Base-by-base conservation (phyloP, 2,113 vertebrate species). In the Zootoca vivipara region DNA sequence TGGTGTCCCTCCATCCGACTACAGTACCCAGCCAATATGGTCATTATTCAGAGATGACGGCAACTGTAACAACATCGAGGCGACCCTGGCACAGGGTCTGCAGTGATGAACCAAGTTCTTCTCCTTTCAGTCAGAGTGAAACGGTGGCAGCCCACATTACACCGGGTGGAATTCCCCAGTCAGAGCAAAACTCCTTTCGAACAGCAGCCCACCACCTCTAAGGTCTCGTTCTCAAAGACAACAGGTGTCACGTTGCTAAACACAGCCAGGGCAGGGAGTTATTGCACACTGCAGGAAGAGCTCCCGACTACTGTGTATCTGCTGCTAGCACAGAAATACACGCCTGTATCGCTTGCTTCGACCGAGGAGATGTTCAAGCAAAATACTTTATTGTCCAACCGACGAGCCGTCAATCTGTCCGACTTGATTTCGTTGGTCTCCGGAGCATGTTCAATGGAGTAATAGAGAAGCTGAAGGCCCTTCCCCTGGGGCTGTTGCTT, bases 381-480 rank as follows among this genome's bases (percentile, higher is more conserved):
- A 82, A 89, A 89, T 3, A 12, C 5, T 16, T 18, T 15, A n/a
- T 4, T 62, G 2, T 58, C 0, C 0, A 12, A 22, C 2, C 15
- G 62, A 81, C 0, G 58, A 0, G 40, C 74, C 26, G 58, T 30
- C 40, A 83, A 56, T 28, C 70, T 65, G 2, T 67, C 40, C 22
- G 62, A 46, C 30, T 56, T 18, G 22, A 73, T 8, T 69, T 87
- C 88, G n/a, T 70, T 4, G 20, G 40, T 26, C 2, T 85, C 62
- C 26, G 20, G 0, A 26, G 24, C 0, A 1, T 24, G 24, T 52
- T 3, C 1, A 26, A 38, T 70, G 30, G 94, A 91, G 35, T 5
- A 82, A 70, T 77, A 75, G 4, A 92, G 65, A 72, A 92, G 78
- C 28, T 38, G 85, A 6, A 91, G 4, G 28, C 85, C 78, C 80